Percentiles rank a stretch among this genome's conserved stretches.
These are phyloP conservation scores for Dynastes hyllus DNA, from an alignment of 2,888 invertebrate species.

Conservation along the genomic window DNA sequence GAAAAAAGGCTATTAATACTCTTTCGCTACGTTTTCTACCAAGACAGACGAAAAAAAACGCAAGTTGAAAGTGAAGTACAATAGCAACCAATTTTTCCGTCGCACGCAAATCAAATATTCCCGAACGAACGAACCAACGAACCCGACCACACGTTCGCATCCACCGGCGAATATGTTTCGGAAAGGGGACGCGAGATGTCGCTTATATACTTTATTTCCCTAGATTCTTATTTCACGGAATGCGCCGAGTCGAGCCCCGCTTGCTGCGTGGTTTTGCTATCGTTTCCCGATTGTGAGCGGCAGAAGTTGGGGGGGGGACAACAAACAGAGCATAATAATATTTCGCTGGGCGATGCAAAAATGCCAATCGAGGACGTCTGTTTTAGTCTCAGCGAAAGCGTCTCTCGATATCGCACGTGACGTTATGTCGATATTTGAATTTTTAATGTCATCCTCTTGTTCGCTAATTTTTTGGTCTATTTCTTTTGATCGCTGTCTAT, in stretches of 20 bases:
- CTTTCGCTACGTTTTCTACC: too few species aligned
- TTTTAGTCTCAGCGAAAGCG: not conserved
- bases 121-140: not conserved
- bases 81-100: slow-evolving; percentile 7
- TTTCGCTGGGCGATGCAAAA: slow-evolving; percentile 4
- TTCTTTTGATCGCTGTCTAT: too few species aligned
- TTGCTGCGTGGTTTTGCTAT: not conserved
- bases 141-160: not conserved
- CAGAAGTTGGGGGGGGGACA: not conserved
- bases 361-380: not conserved
- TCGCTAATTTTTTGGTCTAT: too few species aligned
- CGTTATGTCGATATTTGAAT: slow-evolving; percentile 8
- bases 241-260: not conserved
- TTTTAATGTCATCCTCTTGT: not conserved
- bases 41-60: too few species aligned
- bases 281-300: not conserved
- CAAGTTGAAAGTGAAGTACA: not conserved
- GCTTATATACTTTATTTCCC: slow-evolving; percentile 4
- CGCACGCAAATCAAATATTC: slow-evolving; percentile 2
- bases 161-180: not conserved
- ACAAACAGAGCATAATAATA: not conserved
- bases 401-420: not conserved
- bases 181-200: not conserved
- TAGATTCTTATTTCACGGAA: not conserved
- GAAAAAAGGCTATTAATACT: too few species aligned